These are phyloP conservation scores for Nothoprocta perdicaria DNA, from an alignment of 2,113 vertebrate species.

Conservation along the genomic window DNA sequence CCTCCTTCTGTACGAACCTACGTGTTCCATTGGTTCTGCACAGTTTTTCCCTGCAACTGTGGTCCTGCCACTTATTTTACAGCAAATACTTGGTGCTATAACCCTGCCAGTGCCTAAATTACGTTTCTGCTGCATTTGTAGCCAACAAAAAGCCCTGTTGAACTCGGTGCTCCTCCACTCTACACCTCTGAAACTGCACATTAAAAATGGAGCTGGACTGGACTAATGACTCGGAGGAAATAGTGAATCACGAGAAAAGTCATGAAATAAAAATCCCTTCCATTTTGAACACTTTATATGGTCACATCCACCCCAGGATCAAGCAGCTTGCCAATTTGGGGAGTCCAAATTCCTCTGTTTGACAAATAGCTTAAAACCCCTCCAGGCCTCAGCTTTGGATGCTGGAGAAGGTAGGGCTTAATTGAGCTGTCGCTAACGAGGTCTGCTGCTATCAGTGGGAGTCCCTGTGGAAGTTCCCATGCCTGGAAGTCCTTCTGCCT, in stretches of 20 bases:
- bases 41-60: neutral
- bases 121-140: neutral
- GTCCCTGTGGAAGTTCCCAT: neutral
- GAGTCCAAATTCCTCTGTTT: neutral
- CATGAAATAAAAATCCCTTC: neutral
- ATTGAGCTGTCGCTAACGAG: neutral
- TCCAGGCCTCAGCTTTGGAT: neutral
- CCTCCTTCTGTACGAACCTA: neutral
- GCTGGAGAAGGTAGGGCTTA: neutral
- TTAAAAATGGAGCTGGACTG: fast-evolving
- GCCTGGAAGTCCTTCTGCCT: neutral
- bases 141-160: neutral
- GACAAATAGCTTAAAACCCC: neutral
- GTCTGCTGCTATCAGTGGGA: neutral
- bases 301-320: neutral
- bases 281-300: neutral
- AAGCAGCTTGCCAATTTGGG: fast-evolving
- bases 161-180: too few relatives aligned
- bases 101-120: neutral
- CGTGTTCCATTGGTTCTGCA: neutral
- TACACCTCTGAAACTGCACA: fast-evolving
- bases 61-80: neutral
- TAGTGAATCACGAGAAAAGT: neutral
- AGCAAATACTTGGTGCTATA: neutral
- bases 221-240: neutral